phyloP scores from a whole-genome alignment of 2,113 vertebrate genomes.

The Mirza zaza region DNA sequence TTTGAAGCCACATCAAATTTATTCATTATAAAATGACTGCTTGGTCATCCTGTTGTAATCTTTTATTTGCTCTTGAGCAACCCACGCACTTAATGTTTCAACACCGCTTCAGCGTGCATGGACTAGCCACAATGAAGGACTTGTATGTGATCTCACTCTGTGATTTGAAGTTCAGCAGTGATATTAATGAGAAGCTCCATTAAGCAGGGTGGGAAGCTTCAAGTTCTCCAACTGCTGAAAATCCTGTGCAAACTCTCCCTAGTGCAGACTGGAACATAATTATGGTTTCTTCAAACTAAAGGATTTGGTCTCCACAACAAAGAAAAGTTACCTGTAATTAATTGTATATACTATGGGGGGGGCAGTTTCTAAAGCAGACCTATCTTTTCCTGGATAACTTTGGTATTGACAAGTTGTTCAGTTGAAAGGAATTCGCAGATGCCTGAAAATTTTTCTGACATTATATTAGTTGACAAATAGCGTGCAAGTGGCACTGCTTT shows the following conservation, averaged over 20 bases:
- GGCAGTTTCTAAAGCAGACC: not conserved
- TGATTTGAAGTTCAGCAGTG: not conserved
- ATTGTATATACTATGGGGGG: not conserved
- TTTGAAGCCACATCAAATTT: not conserved
- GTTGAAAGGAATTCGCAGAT: conserved; percentile 36
- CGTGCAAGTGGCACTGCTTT: conserved; percentile 25
- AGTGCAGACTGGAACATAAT: not conserved
- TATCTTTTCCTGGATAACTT: conserved; percentile 18
- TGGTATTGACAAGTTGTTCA: not conserved
- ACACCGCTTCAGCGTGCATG: not conserved
- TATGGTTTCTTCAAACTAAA: not conserved
- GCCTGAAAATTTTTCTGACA: conserved; percentile 62
- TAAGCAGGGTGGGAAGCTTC: not conserved
- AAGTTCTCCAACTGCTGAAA: not conserved
- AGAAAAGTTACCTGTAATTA: not conserved
- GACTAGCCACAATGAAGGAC: not conserved
- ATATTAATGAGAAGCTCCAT: not conserved
- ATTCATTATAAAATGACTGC: not conserved
- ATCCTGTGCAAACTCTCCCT: not conserved
- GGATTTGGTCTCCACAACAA: not conserved
- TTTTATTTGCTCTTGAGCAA: not conserved
- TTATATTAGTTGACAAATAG: conserved; percentile 67
- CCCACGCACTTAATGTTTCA: not conserved
- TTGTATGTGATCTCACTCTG: not conserved
- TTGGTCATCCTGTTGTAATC: not conserved